Evolutionary conservation across 2,113 vertebrate species (phyloP).

Genomic region (Sterrhoptilus dennistouni): DNA sequence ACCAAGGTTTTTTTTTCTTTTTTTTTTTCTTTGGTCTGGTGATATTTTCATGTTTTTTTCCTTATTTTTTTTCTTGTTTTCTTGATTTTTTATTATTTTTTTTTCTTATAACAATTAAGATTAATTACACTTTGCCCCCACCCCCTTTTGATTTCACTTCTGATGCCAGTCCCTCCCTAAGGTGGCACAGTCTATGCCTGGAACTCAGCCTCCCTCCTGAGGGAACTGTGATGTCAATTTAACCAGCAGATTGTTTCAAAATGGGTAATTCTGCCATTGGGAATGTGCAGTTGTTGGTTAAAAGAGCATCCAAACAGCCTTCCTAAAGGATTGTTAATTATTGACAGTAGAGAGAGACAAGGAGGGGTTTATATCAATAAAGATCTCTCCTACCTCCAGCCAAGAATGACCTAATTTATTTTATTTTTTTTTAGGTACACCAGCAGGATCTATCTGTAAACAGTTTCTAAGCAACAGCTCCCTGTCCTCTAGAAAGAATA

Average conservation of each 20-base stretch:
- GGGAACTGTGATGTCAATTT: background rate
- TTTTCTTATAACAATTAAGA: background rate
- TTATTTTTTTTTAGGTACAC: background rate
- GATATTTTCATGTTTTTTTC: background rate
- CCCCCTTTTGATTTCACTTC: background rate
- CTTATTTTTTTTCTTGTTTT: background rate
- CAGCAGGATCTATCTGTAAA: constrained; percentile 48
- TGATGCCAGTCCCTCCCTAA: background rate
- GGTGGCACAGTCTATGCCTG: background rate
- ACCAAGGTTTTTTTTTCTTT: no score
- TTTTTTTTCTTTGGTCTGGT: background rate
- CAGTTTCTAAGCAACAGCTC: constrained; percentile 63
- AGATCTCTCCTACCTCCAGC: constrained; percentile 9
- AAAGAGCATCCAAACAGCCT: background rate
- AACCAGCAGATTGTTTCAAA: background rate
- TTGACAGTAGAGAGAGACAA: background rate
- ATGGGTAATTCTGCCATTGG: background rate
- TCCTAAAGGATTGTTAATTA: background rate
- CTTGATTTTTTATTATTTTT: no score
- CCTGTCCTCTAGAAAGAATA: constrained; percentile 4
- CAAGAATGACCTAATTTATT: constrained; percentile 33
- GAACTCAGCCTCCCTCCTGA: background rate
- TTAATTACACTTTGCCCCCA: background rate
- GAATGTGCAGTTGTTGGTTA: background rate
- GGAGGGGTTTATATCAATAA: background rate